Base-by-base conservation (phyloP, 2,113 vertebrate genomes). In the Pitta sordida region DNA sequence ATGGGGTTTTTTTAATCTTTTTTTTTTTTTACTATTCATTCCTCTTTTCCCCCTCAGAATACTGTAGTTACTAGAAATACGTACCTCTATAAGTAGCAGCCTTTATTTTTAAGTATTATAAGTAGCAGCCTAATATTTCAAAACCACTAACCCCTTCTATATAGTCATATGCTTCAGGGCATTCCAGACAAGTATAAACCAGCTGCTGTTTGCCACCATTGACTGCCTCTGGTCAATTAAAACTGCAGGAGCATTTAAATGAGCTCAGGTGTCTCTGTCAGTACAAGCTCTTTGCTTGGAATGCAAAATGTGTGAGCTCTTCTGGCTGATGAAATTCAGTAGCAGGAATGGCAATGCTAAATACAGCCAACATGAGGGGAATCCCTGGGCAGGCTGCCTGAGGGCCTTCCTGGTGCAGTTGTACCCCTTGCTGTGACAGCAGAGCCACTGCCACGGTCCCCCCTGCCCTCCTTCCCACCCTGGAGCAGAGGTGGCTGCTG, bases 401-500 rank as follows among this genome's bases (percentile, higher is more conserved):
- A 30, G 48, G 37, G 63, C 36, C 34, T 60, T 64, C 64, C 39
- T 18, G 34, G 30, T 39, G 69, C 19, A 44, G 20, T 14, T 36
- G 15, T 20, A 10, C 23, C 37, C 3, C 4, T 58, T 49, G 37
- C 78, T 75, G 23, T 7, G 13, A 16, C 0, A 51, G 63, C 58
- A 37, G 44, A 52, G 27, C 32, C 44, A 12, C 60, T 23, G 27
- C 19, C 41, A 20, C 14, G 65, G 9, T 15, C 37, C 34, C 37
- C 48, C 15, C 71, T 60, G 37, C 34, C 20, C 36, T 43, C 48
- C 14, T 51, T 63, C 34, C 49, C 17, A 3, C 29, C 59, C 29
- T 1, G 1, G 4, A 2, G 10, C 55, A 6, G 0, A 18, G 59
- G 10, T 10, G 6, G 5, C 68, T 29, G 26, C 2, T 22, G 56